Conservation (phyloP, 1,140 invertebrate species). For the Caerostris extrusa region DNA sequence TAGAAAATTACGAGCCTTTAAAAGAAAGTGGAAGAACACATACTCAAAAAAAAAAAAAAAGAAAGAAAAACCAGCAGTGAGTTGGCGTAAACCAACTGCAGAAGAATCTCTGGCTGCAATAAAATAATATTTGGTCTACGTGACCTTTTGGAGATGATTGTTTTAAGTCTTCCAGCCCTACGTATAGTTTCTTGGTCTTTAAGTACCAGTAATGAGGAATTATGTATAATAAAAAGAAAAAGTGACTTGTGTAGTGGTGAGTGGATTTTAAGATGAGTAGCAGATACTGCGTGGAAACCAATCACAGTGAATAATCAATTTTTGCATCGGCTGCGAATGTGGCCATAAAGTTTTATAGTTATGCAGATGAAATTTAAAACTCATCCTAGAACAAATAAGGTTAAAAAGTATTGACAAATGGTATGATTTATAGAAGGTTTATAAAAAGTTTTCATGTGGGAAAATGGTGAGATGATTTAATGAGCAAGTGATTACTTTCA, state of each 20-base stretch:
- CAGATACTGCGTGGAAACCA: not conserved
- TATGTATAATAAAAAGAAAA: not conserved
- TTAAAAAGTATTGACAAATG: not conserved
- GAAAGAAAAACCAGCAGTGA: not conserved
- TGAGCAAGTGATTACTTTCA: not conserved
- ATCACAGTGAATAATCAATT: not conserved
- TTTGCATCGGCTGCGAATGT: not conserved
- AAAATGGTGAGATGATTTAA: not conserved
- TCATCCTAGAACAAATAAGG: not conserved
- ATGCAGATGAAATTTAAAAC: not conserved
- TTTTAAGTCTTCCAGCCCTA: not conserved
- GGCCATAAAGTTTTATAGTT: not conserved
- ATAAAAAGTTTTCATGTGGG: not conserved
- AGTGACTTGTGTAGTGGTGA: not conserved
- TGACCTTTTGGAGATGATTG: slow-evolving; percentile 40
- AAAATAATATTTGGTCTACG: slow-evolving; percentile 56
- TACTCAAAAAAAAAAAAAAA: not conserved
- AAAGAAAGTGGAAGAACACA: slow-evolving; percentile 28
- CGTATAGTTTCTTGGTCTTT: not conserved
- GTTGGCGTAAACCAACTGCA: slow-evolving; percentile 9
- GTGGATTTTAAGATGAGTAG: not conserved
- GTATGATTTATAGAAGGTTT: not conserved
- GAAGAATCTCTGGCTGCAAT: not conserved
- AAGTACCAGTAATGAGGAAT: slow-evolving; percentile 1
- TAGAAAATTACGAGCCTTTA: not conserved